phyloP scores from a whole-genome alignment of 2,888 invertebrate species.

The Drosophila ustulata region DNA sequence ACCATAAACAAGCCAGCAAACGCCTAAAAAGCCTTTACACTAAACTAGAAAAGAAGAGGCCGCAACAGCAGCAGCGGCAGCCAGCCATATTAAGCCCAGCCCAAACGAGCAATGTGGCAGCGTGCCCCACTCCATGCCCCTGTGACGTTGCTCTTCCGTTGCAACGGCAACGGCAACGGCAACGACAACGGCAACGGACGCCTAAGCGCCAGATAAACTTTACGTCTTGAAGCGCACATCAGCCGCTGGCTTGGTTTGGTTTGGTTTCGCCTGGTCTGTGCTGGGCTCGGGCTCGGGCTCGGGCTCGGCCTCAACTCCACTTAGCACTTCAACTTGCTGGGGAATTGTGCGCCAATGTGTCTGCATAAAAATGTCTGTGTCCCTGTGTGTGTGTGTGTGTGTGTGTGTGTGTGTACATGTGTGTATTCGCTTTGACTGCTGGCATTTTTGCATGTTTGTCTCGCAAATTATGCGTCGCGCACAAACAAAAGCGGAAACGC shows the following conservation, averaged over 20 bases:
- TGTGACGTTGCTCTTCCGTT: constrained; percentile 45
- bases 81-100: constrained; percentile 5
- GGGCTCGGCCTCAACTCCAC: constrained; percentile 51
- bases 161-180: constrained; percentile 26
- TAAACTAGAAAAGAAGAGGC: constrained; percentile 23
- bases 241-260: constrained; percentile 30
- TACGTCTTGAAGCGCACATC: constrained; percentile 68
- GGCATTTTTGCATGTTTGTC: constrained; percentile 78
- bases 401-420: constrained; percentile 18
- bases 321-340: constrained; percentile 69
- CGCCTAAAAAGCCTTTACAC: constrained; percentile 59
- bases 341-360: constrained; percentile 67
- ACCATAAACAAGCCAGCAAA: constrained; percentile 73
- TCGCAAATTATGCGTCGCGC: constrained; percentile 78
- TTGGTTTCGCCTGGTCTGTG: constrained; percentile 11
- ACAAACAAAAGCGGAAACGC: constrained; percentile 75
- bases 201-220: constrained; percentile 71
- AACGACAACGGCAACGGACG: constrained; percentile 32
- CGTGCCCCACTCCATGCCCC: constrained; percentile 1
- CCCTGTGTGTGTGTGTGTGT: constrained; percentile 9
- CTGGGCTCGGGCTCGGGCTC: constrained; percentile 7
- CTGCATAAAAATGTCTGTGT: constrained; percentile 37
- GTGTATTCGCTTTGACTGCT: constrained; percentile 60
- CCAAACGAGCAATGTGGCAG: constrained; percentile 9
- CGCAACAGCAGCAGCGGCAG: not conserved